These are phyloP conservation scores for Circaetus gallicus DNA, from an alignment of 2,113 vertebrate genomes.

Conservation along the genomic window DNA sequence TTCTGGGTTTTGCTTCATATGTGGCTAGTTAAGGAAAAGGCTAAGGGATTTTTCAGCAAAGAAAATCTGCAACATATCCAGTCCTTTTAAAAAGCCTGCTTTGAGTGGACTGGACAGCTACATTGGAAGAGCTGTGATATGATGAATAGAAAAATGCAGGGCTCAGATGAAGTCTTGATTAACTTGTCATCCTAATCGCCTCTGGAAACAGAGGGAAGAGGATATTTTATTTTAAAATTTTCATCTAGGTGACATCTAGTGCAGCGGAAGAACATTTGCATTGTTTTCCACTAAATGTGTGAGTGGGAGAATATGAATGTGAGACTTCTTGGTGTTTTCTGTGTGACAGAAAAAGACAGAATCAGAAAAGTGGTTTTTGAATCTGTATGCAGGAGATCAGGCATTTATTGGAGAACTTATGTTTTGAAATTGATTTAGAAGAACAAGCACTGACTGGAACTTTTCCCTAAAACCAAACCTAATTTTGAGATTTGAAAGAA, in stretches of 20 bases:
- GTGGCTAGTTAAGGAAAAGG: neutral
- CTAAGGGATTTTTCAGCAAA: neutral
- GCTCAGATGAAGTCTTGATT: conserved; percentile 24
- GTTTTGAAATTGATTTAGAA: conserved; percentile 5
- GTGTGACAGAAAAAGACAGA: neutral
- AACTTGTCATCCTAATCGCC: neutral
- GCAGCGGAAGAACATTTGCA: neutral
- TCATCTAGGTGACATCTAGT: neutral
- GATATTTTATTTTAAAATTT: conserved; percentile 44
- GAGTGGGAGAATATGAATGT: neutral
- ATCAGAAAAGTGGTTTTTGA: neutral
- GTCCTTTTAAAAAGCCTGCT: neutral
- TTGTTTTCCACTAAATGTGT: neutral
- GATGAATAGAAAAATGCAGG: neutral
- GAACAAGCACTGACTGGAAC: neutral
- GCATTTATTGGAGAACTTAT: neutral
- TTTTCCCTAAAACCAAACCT: neutral
- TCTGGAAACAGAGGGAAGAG: neutral
- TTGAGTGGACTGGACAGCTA: neutral
- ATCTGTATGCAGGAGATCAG: neutral
- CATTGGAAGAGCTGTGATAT: neutral
- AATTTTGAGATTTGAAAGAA: neutral
- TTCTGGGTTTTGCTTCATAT: neutral
- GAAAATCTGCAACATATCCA: neutral
- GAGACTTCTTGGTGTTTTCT: neutral